Percentiles rank a stretch among this genome's conserved stretches.
These are phyloP conservation scores for Physella acuta DNA, from an alignment of 1,140 invertebrate genomes.

Conservation along the genomic window DNA sequence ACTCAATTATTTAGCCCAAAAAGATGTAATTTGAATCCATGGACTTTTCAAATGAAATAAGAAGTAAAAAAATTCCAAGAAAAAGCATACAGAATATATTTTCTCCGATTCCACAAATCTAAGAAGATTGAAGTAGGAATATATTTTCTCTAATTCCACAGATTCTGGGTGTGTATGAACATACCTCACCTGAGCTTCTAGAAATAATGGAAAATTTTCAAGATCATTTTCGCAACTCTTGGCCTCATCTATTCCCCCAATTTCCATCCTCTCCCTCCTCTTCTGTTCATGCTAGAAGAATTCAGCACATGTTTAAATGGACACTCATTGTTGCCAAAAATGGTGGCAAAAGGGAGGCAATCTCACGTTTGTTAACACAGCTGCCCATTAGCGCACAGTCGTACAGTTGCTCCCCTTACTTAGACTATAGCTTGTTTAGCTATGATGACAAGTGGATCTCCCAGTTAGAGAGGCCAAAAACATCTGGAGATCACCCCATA, in stretches of 20 bases:
- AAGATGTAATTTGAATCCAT: too few species aligned
- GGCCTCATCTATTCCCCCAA: conserved; percentile 71
- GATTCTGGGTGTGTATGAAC: conserved; percentile 81
- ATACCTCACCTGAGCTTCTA: conserved; percentile 83
- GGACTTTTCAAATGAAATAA: too few species aligned
- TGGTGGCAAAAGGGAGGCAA: conserved; percentile 75
- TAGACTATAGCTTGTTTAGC: conserved; percentile 88
- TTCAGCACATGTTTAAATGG: conserved; percentile 78
- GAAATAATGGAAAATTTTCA: conserved; percentile 88
- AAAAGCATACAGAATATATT: too few species aligned
- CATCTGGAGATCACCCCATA: conserved; percentile 90
- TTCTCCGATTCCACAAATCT: too few species aligned
- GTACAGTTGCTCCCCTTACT: conserved; percentile 88
- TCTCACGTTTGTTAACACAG: conserved; percentile 85
- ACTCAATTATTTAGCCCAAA: too few species aligned
- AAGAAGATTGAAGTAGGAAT: too few species aligned
- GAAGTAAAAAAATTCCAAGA: too few species aligned
- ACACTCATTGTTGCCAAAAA: conserved; percentile 84
- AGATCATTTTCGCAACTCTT: conserved; percentile 88
- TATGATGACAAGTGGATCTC: conserved; percentile 97
- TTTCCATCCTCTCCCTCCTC: conserved; percentile 90
- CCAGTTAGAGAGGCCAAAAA: conserved; percentile 90
- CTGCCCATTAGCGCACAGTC: conserved; percentile 94
- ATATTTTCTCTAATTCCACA: too few species aligned
- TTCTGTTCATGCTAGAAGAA: conserved; percentile 80